Conservation (phyloP, 2,888 invertebrate genomes). For the Nemotelus pantherinus region DNA sequence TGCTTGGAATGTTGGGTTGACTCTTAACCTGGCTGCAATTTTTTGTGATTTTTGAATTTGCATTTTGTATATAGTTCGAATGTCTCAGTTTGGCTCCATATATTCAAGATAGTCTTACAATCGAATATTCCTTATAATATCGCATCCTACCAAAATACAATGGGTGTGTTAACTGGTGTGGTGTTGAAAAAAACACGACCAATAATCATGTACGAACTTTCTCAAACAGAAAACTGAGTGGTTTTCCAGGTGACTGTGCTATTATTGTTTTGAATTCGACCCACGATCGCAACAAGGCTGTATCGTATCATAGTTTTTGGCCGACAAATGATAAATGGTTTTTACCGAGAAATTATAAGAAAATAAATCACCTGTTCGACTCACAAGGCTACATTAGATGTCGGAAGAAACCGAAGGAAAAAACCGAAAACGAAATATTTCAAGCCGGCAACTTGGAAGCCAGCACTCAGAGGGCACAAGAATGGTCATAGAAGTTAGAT, state of each 20-base stretch:
- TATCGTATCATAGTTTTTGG: neutral
- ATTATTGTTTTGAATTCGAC: neutral
- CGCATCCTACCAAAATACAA: no score
- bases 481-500: no score
- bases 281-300: neutral
- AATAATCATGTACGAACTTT: neutral
- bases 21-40: no score
- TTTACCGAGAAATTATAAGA: conserved; percentile 51
- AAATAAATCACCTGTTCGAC: conserved; percentile 50
- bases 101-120: no score
- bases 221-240: neutral
- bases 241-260: neutral
- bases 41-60: no score
- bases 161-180: no score
- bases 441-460: no score
- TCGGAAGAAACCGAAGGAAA: neutral
- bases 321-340: conserved; percentile 48
- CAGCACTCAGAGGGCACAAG: no score
- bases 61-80: no score
- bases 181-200: neutral
- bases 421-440: neutral
- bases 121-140: no score
- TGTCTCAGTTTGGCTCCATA: no score
- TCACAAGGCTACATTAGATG: neutral
- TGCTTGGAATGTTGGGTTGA: no score